These are phyloP conservation scores for Bruchidius siliquastri DNA, from an alignment of 2,888 invertebrate genomes.

Conservation along the genomic window DNA sequence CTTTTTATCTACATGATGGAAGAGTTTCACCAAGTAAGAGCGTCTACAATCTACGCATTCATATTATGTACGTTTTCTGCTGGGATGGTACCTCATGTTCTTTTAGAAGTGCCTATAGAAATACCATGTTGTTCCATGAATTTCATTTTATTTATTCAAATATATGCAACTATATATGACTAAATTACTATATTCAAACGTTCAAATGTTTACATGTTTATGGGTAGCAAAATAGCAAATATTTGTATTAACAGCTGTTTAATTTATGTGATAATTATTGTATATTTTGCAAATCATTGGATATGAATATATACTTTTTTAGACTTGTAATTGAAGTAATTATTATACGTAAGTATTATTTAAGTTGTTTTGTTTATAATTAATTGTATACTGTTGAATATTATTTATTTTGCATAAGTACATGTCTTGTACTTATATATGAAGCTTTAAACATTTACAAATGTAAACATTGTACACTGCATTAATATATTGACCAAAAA, in stretches of 20 bases:
- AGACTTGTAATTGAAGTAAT: no score
- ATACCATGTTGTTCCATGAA: background rate
- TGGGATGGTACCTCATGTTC: no score
- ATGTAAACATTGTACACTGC: background rate
- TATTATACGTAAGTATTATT: background rate
- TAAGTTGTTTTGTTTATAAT: background rate
- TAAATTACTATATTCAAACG: background rate
- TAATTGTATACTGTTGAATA: background rate
- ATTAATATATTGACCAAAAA: background rate
- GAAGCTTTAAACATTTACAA: background rate
- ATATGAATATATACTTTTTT: no score
- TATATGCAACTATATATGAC: background rate
- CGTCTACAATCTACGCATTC: no score
- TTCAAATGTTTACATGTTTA: background rate
- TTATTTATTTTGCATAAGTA: background rate
- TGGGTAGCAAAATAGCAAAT: background rate
- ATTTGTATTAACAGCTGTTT: no score
- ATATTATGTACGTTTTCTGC: no score
- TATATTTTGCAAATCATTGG: background rate
- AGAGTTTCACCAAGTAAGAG: no score
- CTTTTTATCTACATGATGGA: no score
- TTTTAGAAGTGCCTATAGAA: background rate
- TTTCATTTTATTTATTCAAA: background rate
- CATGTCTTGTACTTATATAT: background rate
- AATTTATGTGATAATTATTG: background rate